Base-by-base conservation (phyloP, 2,797 vertebrate species). In the Lophotriccus pileatus region DNA sequence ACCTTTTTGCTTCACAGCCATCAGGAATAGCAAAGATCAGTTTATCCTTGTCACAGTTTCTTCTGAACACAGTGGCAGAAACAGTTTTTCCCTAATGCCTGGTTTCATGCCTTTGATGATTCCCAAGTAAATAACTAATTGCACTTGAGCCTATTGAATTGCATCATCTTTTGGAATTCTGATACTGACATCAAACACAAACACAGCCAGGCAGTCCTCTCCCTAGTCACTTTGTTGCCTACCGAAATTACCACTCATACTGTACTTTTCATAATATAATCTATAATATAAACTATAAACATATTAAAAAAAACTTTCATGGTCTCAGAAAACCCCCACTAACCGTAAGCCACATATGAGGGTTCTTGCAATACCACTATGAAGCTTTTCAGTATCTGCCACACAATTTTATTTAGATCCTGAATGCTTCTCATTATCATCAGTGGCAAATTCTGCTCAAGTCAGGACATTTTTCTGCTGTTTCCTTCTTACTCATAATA, bases 311-410 rank as follows among this genome's bases (percentile, higher is more conserved):
- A 85, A n/a, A n/a, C n/a, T n/a, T n/a, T n/a, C 12, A 11, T 12
- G 14, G 23, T 62, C 43, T 62, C 41, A 53, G 59, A 24, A 83
- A 75, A 85, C 20, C 32, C 2, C 1, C 63, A 69, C 1, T 10
- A 60, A 68, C 0, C 34, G 14, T 5, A 5, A 64, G 32, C 15
- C 53, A 60, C 0, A 2, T 12, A 17, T 7, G 16, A 81, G 12
- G 12, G 16, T 7, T 79, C 46, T 62, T 34, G 41, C 21, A 73
- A 10, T 21, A 39, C 1, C 52, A 34, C 6, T 37, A 44, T 6
- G 25, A 30, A 79, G 41, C 20, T 88, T 85, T 72, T 55, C 4
- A 3, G 14, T 41, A 46, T 34, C 43, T 3, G 16, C 7, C 36
- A 76, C 36, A 15, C 53, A 68, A 41, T 30, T 79, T 64, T 81